Conservation (phyloP, 2,113 vertebrate species). For the Hippocampus comes region DNA sequence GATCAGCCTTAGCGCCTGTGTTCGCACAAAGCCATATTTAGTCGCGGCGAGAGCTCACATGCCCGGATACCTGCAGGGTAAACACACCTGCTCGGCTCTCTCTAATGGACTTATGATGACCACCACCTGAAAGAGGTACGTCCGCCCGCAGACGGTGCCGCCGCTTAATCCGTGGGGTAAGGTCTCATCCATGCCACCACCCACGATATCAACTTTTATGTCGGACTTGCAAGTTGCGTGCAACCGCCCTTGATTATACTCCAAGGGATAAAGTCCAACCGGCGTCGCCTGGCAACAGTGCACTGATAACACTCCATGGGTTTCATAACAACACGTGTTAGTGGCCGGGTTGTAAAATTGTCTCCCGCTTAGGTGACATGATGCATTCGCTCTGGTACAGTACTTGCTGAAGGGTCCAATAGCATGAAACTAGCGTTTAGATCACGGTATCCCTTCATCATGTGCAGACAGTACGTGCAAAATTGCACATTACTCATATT, state of each 20-base stretch:
- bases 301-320: constrained; percentile 14
- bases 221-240: background rate
- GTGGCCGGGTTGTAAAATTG: background rate
- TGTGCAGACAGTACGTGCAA: background rate
- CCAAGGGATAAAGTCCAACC: constrained; percentile 37
- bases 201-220: background rate
- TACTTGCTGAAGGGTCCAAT: background rate
- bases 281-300: constrained; percentile 20
- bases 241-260: background rate
- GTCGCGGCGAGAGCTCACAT: constrained; percentile 65
- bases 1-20: constrained; percentile 66
- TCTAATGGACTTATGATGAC: constrained; percentile 46
- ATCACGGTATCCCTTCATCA: background rate
- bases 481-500: too few species aligned
- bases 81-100: constrained; percentile 61
- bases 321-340: constrained; percentile 22
- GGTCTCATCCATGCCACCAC: constrained; percentile 14
- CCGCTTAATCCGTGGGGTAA: constrained; percentile 43
- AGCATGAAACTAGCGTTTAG: background rate
- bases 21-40: constrained; percentile 74
- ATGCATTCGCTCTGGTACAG: background rate
- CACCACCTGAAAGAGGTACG: constrained; percentile 44
- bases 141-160: constrained; percentile 16
- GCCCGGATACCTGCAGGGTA: constrained; percentile 58
- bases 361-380: constrained; percentile 8